Percentiles rank a stretch among this genome's conserved stretches.
Evolutionary conservation across 2,797 vertebrate genomes (phyloP).

Genomic region (Periparus ater): DNA sequence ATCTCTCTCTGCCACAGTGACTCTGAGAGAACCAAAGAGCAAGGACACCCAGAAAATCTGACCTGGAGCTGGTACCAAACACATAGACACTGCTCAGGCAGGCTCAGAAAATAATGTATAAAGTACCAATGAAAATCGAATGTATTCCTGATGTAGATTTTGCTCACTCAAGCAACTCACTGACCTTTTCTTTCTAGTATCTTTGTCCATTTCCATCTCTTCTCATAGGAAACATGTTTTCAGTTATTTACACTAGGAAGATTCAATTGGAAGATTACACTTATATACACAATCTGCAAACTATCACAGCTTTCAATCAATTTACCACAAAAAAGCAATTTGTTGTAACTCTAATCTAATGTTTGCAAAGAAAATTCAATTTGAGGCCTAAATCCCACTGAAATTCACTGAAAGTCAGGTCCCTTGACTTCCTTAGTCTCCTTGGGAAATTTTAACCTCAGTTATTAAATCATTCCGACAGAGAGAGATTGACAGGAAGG

Average conservation of each 20-base stretch:
- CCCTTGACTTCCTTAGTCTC: neutral
- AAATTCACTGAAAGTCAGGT: neutral
- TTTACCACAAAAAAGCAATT: neutral
- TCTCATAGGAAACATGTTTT: neutral
- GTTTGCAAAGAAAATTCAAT: constrained; percentile 3
- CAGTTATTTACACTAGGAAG: neutral
- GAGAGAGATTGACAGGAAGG: neutral
- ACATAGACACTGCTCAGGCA: neutral
- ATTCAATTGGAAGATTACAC: neutral
- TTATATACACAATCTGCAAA: neutral
- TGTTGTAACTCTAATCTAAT: neutral
- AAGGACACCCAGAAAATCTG: neutral
- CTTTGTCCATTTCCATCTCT: neutral
- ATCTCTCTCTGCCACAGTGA: neutral
- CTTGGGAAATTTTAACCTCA: neutral
- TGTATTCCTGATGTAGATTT: neutral
- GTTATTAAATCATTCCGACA: neutral
- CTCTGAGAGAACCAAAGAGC: neutral
- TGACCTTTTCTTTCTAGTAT: neutral
- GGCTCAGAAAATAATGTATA: neutral
- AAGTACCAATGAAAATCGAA: neutral
- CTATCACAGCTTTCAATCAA: neutral
- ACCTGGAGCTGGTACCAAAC: neutral
- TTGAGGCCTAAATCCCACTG: neutral
- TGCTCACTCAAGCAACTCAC: neutral